These are phyloP conservation scores for Pediacus dermestoides DNA, from an alignment of 2,888 invertebrate genomes.

Conservation along the genomic window DNA sequence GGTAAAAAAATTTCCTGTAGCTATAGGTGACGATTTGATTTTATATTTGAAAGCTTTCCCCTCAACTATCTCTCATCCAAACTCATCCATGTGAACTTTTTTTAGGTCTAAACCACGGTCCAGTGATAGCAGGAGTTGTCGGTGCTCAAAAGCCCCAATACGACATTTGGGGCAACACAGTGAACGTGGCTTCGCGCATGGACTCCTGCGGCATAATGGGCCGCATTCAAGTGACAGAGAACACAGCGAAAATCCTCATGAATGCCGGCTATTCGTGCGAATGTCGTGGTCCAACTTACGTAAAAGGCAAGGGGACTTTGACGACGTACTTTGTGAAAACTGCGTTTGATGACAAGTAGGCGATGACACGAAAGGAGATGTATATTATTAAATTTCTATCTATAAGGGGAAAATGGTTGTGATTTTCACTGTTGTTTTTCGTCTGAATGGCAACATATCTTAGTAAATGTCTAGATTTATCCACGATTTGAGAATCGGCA, in stretches of 20 bases:
- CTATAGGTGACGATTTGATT: constrained; percentile 1
- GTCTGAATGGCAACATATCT: too few relatives aligned
- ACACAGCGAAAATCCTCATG: constrained; percentile 78
- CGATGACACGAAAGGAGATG: too few relatives aligned
- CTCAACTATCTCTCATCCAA: neutral
- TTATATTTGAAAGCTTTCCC: neutral
- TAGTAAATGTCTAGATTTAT: too few relatives aligned
- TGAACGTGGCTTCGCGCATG: constrained; percentile 96
- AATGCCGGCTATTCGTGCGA: constrained; percentile 83
- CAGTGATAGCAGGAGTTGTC: constrained; percentile 94
- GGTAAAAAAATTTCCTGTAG: constrained; percentile 7
- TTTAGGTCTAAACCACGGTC: constrained; percentile 80
- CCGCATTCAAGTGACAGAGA: constrained; percentile 78
- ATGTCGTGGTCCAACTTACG: constrained; percentile 86
- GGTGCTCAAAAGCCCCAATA: constrained; percentile 98
- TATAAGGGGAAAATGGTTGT: too few relatives aligned
- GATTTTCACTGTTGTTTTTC: too few relatives aligned
- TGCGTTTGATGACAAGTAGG: constrained; percentile 59
- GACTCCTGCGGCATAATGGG: constrained; percentile 93
- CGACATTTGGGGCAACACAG: constrained; percentile 99
- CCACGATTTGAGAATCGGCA: too few relatives aligned
- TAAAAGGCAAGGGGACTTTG: constrained; percentile 92
- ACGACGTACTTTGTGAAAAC: constrained; percentile 91
- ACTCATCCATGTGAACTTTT: constrained; percentile 8
- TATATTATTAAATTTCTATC: too few relatives aligned